These are phyloP conservation scores for Adelges cooleyi DNA, from an alignment of 1,140 invertebrate genomes.

Conservation along the genomic window DNA sequence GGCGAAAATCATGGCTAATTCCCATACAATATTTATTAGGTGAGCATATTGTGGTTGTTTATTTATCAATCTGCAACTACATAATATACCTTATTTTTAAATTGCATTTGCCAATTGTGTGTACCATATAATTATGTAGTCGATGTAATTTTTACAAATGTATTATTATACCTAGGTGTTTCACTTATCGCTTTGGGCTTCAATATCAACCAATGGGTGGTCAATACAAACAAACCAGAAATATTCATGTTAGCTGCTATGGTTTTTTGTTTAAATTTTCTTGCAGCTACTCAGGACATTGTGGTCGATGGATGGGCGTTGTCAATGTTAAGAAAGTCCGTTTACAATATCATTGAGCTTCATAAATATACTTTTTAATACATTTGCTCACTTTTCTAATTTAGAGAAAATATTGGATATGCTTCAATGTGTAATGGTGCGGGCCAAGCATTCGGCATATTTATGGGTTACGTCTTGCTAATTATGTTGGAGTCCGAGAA, in stretches of 20 bases:
- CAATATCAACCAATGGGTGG: constrained; percentile 64
- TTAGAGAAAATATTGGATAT: constrained; percentile 84
- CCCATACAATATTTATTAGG: constrained; percentile 82
- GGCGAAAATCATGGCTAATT: constrained; percentile 96
- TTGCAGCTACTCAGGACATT: constrained; percentile 98
- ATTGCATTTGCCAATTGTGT: too few relatives aligned
- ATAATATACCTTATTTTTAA: too few relatives aligned
- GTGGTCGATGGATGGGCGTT: constrained; percentile 99
- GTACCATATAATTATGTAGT: too few relatives aligned
- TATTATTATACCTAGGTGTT: constrained; percentile 11
- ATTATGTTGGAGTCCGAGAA: constrained; percentile 91
- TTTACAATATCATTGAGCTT: not conserved
- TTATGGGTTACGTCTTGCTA: constrained; percentile 93
- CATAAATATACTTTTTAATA: not conserved
- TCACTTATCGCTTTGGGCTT: constrained; percentile 75
- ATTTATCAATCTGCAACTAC: too few relatives aligned
- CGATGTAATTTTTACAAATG: not conserved
- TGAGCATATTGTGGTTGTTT: constrained; percentile 37
- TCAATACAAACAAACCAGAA: constrained; percentile 49
- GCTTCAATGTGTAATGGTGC: constrained; percentile 98
- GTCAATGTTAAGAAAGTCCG: constrained; percentile 87
- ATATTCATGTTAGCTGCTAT: constrained; percentile 68
- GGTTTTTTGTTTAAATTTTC: constrained; percentile 87
- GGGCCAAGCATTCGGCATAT: constrained; percentile 95
- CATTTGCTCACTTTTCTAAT: not conserved